Evolutionary conservation across 2,888 invertebrate species (phyloP).

Genomic region (Megalurothrips usitatus): DNA sequence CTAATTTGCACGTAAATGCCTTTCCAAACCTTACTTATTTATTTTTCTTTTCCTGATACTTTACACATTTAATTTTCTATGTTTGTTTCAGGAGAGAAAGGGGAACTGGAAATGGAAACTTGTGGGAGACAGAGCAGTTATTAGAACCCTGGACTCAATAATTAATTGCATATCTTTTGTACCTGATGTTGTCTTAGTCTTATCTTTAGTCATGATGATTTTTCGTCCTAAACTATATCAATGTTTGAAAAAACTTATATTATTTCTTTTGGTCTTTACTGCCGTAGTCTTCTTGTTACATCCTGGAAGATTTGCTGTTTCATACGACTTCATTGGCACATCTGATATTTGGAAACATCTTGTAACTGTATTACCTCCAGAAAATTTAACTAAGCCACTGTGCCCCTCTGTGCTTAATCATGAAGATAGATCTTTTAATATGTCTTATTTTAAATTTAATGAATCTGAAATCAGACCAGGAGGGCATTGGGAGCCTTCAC

Average conservation of each 20-base stretch:
- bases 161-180: no score
- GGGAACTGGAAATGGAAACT: no score
- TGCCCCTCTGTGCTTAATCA: neutral
- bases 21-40: no score
- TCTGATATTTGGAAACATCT: neutral
- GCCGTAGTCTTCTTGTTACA: neutral
- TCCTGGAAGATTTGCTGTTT: constrained; percentile 6
- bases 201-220: neutral
- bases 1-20: no score
- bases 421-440: neutral
- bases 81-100: no score
- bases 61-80: no score
- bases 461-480: constrained; percentile 44
- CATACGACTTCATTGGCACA: neutral
- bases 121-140: no score
- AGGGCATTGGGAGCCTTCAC: constrained; percentile 50
- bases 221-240: neutral
- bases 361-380: neutral
- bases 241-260: neutral
- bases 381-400: constrained; percentile 6
- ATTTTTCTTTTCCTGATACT: no score
- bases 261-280: neutral
- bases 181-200: no score
- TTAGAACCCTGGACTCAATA: no score
- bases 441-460: neutral